These are phyloP conservation scores for Synodontis membranacea DNA, from an alignment of 2,113 vertebrate species.

Conservation along the genomic window DNA sequence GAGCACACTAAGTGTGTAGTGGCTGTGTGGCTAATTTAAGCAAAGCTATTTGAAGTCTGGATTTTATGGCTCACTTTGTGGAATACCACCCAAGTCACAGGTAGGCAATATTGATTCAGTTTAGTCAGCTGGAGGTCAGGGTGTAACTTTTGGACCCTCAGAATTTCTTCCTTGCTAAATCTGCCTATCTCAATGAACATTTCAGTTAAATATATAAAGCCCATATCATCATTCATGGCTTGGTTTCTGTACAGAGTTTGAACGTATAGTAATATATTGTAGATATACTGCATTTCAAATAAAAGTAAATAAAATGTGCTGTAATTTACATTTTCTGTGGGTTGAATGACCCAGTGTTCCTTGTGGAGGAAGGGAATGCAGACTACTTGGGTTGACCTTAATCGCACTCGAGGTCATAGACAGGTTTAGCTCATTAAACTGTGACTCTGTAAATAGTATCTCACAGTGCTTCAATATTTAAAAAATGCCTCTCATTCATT, in stretches of 20 bases:
- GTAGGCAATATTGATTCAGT: background rate
- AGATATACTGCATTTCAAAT: background rate
- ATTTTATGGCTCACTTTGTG: background rate
- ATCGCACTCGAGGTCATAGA: background rate
- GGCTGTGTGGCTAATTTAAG: background rate
- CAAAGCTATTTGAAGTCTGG: background rate
- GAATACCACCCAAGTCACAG: background rate
- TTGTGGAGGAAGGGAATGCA: constrained; percentile 2
- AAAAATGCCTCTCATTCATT: background rate
- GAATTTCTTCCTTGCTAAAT: background rate
- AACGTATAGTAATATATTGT: background rate
- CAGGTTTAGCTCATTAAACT: constrained; percentile 12
- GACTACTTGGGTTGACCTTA: constrained; percentile 3
- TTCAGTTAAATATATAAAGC: background rate
- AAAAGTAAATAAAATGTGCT: background rate
- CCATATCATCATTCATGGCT: background rate
- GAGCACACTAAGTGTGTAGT: background rate
- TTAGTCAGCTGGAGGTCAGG: background rate
- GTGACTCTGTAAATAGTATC: background rate
- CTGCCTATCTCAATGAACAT: background rate
- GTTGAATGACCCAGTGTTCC: background rate
- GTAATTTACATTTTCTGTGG: background rate
- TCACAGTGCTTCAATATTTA: background rate
- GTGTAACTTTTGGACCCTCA: background rate
- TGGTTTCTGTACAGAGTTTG: background rate